These are phyloP conservation scores for Rhopalosiphum padi DNA, from an alignment of 1,140 invertebrate species.

Conservation along the genomic window DNA sequence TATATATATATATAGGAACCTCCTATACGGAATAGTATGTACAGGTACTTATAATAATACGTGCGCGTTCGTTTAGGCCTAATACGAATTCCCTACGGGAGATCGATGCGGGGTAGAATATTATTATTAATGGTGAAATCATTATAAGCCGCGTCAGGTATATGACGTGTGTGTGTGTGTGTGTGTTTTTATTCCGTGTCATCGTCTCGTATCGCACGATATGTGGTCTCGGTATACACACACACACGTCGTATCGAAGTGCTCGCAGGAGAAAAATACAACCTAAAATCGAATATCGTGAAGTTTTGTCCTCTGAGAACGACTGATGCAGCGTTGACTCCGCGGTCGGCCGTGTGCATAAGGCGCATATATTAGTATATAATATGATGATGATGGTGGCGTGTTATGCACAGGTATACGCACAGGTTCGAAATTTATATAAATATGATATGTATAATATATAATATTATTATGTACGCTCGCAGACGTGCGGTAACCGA, in stretches of 20 bases:
- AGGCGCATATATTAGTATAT: no score
- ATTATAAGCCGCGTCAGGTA: neutral
- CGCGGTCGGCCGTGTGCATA: neutral
- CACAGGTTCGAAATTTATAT: neutral
- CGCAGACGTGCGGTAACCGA: neutral
- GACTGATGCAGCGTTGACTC: neutral
- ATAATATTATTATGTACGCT: neutral
- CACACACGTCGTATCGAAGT: neutral
- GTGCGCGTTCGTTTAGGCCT: neutral
- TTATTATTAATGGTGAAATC: conserved; percentile 47
- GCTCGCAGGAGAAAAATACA: neutral
- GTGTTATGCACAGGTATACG: neutral
- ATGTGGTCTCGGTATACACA: neutral
- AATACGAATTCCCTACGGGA: conserved; percentile 33
- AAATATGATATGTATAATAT: neutral
- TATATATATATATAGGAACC: neutral
- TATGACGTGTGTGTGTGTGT: no score
- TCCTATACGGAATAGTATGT: neutral
- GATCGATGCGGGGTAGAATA: neutral
- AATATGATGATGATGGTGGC: no score
- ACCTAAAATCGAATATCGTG: neutral
- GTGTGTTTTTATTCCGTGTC: neutral
- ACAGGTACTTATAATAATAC: neutral
- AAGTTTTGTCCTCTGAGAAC: neutral
- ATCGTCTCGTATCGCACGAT: conserved; percentile 5